Base-by-base conservation (phyloP, 2,113 vertebrate genomes). In the Triplophysa siluroides region DNA sequence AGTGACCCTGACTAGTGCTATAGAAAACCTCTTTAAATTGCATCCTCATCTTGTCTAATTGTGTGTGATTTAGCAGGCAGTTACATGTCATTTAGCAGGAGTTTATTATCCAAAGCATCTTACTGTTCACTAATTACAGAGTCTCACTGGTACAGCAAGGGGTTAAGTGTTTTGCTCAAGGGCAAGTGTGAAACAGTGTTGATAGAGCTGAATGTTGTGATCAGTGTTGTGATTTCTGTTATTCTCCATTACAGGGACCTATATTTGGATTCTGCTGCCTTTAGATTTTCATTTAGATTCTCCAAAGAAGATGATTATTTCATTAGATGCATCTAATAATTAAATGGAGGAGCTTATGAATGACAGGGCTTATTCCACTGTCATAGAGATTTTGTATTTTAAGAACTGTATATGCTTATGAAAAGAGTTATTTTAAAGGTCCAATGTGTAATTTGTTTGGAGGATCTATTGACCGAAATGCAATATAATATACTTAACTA, bases 11-110 rank as follows among this genome's bases (percentile, higher is more conserved):
- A 26, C 21, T 24, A 69, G 16, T 69, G 13, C 64, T 14, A 16
- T 56, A 8, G 8, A 8, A 7, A 58, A 58, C 21, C 12, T 68
- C 68, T 70, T 68, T 47, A 68, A 68, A 68, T 24, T 16, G 21
- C 43, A 21, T 9, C 19, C 7, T 68, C 29, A 29, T 54, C 23
- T 29, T 54, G 47, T 58, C 69, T 58, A 72, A 72, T 72, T 56
- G 50, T 12, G 19, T 72, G 50, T 71, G 50, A 71, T 72, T 56
- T 72, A 72, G 69, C 50, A 38, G 26, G 69, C 69, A 56, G 69
- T 72, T 56, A 72, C 26, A 38, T 56, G 26, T 72, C 50, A 56
- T 56, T 56, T 72, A 58, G 26, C 19, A 38, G 19, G 18, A 56
- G 47, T 33, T 71, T 54, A 54, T 54, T 26, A 50, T 69, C 67